phyloP scores from a whole-genome alignment of 2,113 vertebrate species.

The Rhea pennata region DNA sequence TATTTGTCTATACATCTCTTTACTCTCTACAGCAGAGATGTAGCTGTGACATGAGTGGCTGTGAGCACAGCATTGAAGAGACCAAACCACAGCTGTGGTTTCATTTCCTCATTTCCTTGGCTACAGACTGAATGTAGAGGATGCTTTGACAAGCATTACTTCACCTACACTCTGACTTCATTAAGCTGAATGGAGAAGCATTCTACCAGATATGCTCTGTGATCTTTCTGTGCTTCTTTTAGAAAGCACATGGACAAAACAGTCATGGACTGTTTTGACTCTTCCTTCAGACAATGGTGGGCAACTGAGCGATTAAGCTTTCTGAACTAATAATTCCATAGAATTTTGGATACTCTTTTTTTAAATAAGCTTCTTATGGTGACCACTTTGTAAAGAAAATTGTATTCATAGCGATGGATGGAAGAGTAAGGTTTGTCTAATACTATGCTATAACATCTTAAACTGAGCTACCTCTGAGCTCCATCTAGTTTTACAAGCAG shows the following conservation, averaged over 20 bases:
- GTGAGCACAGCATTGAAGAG: not conserved
- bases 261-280: not conserved
- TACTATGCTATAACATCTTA: not conserved
- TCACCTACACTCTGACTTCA: not conserved
- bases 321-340: not conserved
- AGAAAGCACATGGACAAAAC: not conserved
- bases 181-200: not conserved
- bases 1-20: fast-evolving
- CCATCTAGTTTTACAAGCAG: not conserved
- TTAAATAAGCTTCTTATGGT: not conserved
- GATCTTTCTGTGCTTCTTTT: not conserved
- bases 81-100: not conserved
- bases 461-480: not conserved
- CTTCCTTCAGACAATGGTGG: not conserved
- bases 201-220: not conserved
- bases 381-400: not conserved
- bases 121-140: not conserved
- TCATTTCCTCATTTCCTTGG: not conserved
- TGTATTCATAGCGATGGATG: not conserved
- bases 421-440: not conserved
- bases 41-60: not conserved
- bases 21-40: not conserved
- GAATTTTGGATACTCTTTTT: not conserved
- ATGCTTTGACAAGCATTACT: not conserved
- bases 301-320: not conserved